phyloP scores from a whole-genome alignment of 2,888 invertebrate genomes.

The Rhaphigaster nebulosa region DNA sequence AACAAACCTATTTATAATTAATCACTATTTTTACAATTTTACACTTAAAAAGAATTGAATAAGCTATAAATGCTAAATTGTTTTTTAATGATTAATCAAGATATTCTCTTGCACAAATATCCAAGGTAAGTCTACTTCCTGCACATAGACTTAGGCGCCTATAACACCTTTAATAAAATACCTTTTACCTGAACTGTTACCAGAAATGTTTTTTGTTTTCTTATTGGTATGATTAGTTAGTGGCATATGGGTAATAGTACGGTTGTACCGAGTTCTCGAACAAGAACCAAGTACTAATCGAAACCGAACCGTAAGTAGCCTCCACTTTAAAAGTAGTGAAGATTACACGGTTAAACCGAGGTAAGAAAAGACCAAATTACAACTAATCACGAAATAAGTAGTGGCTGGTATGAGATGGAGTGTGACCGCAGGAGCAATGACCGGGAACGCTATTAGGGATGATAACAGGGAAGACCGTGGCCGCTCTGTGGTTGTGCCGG shows the following conservation, averaged over 20 bases:
- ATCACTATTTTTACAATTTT: no score
- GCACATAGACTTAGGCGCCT: no score
- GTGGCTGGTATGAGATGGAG: constrained; percentile 29
- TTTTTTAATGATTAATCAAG: no score
- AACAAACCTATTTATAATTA: no score
- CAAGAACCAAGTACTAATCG: neutral
- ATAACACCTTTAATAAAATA: no score
- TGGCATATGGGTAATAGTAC: neutral
- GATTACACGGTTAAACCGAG: constrained; percentile 17
- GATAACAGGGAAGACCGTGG: constrained; percentile 33
- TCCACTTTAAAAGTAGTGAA: neutral
- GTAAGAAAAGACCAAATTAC: constrained; percentile 34
- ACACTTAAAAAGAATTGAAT: no score
- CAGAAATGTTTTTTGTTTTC: no score
- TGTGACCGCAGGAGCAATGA: constrained; percentile 37
- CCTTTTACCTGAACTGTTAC: no score
- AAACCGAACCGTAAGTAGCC: neutral
- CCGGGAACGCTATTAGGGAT: constrained; percentile 40
- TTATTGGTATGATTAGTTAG: neutral
- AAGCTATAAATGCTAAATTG: no score
- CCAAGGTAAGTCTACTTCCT: no score
- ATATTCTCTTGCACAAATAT: no score
- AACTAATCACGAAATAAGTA: constrained; percentile 9
- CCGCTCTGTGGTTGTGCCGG: constrained; percentile 35
- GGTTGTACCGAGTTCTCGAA: neutral